Evolutionary conservation across 2,888 invertebrate species (phyloP).

Genomic region (Microctonus brassicae): DNA sequence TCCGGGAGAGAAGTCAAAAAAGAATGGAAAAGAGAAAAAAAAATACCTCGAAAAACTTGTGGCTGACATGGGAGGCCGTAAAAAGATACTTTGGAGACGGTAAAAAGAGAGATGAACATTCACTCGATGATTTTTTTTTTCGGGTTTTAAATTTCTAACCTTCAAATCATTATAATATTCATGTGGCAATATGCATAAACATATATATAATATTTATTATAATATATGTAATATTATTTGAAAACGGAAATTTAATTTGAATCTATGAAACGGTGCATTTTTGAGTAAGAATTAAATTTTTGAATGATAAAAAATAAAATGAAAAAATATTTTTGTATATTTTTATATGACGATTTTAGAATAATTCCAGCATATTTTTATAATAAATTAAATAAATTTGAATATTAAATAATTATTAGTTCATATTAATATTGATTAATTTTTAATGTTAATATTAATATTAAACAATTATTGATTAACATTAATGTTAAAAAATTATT

Average conservation of each 20-base stretch:
- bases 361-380: too few relatives aligned
- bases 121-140: conserved; percentile 3
- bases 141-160: conserved; percentile 38
- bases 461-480: too few relatives aligned
- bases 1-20: conserved; percentile 38
- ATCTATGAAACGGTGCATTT: neutral
- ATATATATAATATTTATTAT: too few relatives aligned
- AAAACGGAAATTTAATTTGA: too few relatives aligned
- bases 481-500: too few relatives aligned
- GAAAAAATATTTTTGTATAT: neutral
- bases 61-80: conserved; percentile 37
- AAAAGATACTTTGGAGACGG: conserved; percentile 41
- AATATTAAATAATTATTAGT: too few relatives aligned
- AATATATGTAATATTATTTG: too few relatives aligned
- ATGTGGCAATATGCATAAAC: neutral
- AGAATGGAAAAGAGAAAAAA: neutral
- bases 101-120: conserved; percentile 31
- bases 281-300: neutral
- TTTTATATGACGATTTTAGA: too few relatives aligned
- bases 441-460: too few relatives aligned
- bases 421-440: too few relatives aligned
- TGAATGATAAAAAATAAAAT: neutral
- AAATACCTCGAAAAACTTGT: conserved; percentile 16
- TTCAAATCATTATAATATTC: conserved; percentile 17
- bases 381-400: too few relatives aligned